Conservation (phyloP, 2,888 invertebrate genomes). For the Marasmarcha lunaedactyla region DNA sequence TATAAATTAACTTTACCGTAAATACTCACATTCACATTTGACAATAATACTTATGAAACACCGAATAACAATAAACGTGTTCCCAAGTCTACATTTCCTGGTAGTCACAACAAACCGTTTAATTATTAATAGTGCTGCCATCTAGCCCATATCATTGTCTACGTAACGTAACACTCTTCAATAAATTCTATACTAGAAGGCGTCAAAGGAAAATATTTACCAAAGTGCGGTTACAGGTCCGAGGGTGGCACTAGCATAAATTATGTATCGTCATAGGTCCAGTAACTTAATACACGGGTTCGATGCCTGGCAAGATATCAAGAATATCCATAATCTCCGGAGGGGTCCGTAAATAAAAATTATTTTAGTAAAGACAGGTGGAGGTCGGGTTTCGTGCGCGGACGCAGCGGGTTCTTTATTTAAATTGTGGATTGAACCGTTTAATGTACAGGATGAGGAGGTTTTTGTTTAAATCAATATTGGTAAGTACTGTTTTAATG, state of each 20-base stretch:
- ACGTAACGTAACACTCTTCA: conserved; percentile 16
- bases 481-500: too few relatives aligned
- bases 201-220: conserved; percentile 31
- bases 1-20: too few relatives aligned
- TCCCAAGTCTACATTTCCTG: too few relatives aligned
- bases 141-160: neutral
- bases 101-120: too few relatives aligned
- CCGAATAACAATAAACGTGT: too few relatives aligned
- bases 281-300: conserved; percentile 55
- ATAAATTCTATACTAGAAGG: conserved; percentile 31
- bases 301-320: conserved; percentile 46
- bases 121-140: neutral
- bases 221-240: conserved; percentile 17
- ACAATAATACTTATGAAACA: too few relatives aligned
- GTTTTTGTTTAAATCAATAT: too few relatives aligned
- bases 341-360: conserved; percentile 61
- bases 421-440: neutral
- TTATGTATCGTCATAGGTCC: conserved; percentile 44
- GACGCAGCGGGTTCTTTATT: conserved; percentile 6
- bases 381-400: conserved; percentile 49
- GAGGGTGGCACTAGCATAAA: conserved; percentile 25
- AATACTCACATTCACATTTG: too few relatives aligned
- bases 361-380: conserved; percentile 61
- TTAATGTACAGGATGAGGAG: too few relatives aligned
- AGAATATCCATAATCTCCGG: conserved; percentile 58